Evolutionary conservation across 2,888 invertebrate species (phyloP).

Genomic region (Incurvaria masculella): DNA sequence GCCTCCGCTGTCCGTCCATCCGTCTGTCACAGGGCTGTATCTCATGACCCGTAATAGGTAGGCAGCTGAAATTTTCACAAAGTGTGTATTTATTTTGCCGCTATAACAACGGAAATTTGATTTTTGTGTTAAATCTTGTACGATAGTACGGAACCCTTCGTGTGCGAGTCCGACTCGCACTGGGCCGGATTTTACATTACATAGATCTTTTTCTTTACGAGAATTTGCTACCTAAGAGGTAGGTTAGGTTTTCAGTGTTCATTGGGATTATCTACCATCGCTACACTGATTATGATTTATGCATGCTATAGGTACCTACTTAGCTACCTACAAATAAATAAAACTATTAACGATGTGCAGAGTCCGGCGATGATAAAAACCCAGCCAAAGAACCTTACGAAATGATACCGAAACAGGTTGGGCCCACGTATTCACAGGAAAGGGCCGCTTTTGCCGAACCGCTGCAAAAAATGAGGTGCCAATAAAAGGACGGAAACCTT

Average conservation of each 20-base stretch:
- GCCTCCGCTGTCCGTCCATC: too few species aligned
- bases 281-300: not conserved
- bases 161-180: too few species aligned
- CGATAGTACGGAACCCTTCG: too few species aligned
- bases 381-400: conserved; percentile 10
- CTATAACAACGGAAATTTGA: too few species aligned
- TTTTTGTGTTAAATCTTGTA: too few species aligned
- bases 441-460: not conserved
- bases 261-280: not conserved
- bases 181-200: too few species aligned
- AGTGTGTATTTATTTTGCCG: too few species aligned
- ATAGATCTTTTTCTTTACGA: too few species aligned
- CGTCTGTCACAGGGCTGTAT: too few species aligned
- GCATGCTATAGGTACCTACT: conserved; percentile 1
- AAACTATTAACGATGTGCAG: conserved; percentile 8
- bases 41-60: too few species aligned
- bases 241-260: not conserved
- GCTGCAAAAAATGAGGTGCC: conserved; percentile 53
- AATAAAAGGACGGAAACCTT: conserved; percentile 57
- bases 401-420: conserved; percentile 42
- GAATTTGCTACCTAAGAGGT: too few species aligned
- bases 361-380: conserved; percentile 19
- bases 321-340: conserved; percentile 4
- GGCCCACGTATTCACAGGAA: conserved; percentile 7
- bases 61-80: too few species aligned